phyloP scores from a whole-genome alignment of 2,797 vertebrate species.

The Pseudochaenichthys georgianus region DNA sequence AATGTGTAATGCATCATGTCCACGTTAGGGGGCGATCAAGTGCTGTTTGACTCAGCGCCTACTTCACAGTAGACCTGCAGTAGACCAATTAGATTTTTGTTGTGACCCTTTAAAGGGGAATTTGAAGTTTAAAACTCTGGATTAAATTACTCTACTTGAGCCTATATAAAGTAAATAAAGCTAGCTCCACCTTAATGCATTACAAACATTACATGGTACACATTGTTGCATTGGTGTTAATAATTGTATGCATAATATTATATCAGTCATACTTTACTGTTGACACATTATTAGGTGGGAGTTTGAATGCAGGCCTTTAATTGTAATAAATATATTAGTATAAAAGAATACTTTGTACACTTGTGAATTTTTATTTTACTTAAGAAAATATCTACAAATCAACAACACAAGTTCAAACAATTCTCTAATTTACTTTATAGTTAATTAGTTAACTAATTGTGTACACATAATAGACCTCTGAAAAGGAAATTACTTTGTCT shows the following conservation, averaged over 20 bases:
- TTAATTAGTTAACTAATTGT: not conserved
- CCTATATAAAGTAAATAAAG: not conserved
- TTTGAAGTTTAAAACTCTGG: not conserved
- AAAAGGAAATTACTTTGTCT: too few species aligned
- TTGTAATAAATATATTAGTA: not conserved
- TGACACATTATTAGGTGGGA: not conserved
- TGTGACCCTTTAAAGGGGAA: not conserved
- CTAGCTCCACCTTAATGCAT: not conserved
- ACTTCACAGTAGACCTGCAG: not conserved
- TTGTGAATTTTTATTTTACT: not conserved
- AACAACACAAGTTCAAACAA: not conserved
- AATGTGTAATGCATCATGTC: not conserved
- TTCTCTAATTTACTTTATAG: not conserved
- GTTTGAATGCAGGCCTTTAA: not conserved
- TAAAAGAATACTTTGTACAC: not conserved
- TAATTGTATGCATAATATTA: not conserved
- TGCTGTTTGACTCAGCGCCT: not conserved
- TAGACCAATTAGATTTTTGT: not conserved
- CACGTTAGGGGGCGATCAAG: constrained; percentile 53
- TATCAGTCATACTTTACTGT: not conserved
- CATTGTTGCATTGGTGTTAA: not conserved
- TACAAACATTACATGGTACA: not conserved
- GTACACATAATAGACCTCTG: not conserved
- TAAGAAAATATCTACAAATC: not conserved
- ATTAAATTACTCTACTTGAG: not conserved